These are phyloP conservation scores for Uloborus diversus DNA, from an alignment of 1,140 invertebrate species.

Conservation along the genomic window DNA sequence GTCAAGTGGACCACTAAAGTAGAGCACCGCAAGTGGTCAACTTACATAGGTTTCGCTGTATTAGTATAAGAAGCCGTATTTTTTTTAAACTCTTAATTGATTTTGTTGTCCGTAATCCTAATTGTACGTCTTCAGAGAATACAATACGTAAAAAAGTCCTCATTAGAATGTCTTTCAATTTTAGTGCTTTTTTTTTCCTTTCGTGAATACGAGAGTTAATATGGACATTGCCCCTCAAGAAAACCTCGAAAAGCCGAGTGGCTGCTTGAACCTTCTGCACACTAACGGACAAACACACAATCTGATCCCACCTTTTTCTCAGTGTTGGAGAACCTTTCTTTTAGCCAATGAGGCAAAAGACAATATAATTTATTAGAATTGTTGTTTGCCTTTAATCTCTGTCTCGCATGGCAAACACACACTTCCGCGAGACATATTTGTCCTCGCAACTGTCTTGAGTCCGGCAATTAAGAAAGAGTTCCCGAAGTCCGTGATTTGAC, in stretches of 20 bases:
- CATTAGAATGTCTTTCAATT: too few species aligned
- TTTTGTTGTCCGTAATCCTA: too few species aligned
- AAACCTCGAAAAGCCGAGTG: constrained; percentile 19
- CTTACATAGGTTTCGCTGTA: too few species aligned
- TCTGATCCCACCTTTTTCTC: constrained; percentile 41
- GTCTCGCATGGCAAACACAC: constrained; percentile 38
- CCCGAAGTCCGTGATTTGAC: background rate
- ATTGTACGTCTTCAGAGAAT: too few species aligned
- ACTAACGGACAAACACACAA: constrained; percentile 3
- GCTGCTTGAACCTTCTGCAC: constrained; percentile 36
- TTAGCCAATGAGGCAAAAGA: constrained; percentile 49
- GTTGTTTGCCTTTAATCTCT: constrained; percentile 52
- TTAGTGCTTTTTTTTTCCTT: too few species aligned
- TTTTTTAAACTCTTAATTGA: too few species aligned
- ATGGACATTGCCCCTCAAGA: constrained; percentile 18
- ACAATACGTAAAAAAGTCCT: too few species aligned
- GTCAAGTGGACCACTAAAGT: too few species aligned
- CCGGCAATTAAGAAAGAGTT: constrained; percentile 26
- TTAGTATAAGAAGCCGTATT: too few species aligned
- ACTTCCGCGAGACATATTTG: constrained; percentile 37
- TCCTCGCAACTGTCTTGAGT: background rate
- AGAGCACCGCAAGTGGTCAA: too few species aligned
- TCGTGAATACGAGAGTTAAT: too few species aligned
- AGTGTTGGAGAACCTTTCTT: constrained; percentile 33
- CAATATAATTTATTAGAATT: constrained; percentile 53